These are phyloP conservation scores for Bactericera cockerelli DNA, from an alignment of 1,140 invertebrate species.

Conservation along the genomic window DNA sequence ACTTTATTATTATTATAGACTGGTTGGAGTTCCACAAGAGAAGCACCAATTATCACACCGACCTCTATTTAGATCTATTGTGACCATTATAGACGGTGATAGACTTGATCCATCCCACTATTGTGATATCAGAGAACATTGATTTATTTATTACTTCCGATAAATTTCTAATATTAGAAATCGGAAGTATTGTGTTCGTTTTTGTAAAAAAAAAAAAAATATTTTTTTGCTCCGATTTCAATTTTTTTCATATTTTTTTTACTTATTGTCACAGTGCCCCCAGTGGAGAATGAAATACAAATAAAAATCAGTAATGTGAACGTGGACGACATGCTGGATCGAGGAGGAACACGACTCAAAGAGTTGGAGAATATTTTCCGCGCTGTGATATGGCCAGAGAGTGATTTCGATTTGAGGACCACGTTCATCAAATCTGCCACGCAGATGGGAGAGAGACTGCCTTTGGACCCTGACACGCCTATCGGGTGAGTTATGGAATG, in stretches of 20 bases:
- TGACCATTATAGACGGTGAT: no score
- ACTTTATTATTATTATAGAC: no score
- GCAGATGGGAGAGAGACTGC: slow-evolving; percentile 64
- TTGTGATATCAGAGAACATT: no score
- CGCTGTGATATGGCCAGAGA: slow-evolving; percentile 36
- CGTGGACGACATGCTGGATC: slow-evolving; percentile 60
- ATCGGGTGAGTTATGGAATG: slow-evolving; percentile 68
- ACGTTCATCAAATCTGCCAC: slow-evolving; percentile 70
- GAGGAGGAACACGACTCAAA: slow-evolving; percentile 36
- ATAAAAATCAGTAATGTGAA: slow-evolving; percentile 79
- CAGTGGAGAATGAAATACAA: slow-evolving; percentile 58
- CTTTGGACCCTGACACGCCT: slow-evolving; percentile 59
- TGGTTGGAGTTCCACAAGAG: no score
- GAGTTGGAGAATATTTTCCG: slow-evolving; percentile 57
- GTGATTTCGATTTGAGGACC: slow-evolving; percentile 48
- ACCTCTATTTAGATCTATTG: no score
- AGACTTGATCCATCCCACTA: no score
- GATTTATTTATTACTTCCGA: no score
- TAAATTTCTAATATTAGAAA: no score
- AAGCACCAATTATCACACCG: no score
- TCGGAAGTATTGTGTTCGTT: no score
- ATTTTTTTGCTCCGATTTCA: no score
- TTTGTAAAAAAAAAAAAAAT: no score
- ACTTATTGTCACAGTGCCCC: slow-evolving; percentile 17
- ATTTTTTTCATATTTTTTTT: background rate